A percentile compares a stretch with the other conserved stretches of the same genome.
phyloP scores from a whole-genome alignment of 2,888 invertebrate species.

The Sphaeridia pumilis region DNA sequence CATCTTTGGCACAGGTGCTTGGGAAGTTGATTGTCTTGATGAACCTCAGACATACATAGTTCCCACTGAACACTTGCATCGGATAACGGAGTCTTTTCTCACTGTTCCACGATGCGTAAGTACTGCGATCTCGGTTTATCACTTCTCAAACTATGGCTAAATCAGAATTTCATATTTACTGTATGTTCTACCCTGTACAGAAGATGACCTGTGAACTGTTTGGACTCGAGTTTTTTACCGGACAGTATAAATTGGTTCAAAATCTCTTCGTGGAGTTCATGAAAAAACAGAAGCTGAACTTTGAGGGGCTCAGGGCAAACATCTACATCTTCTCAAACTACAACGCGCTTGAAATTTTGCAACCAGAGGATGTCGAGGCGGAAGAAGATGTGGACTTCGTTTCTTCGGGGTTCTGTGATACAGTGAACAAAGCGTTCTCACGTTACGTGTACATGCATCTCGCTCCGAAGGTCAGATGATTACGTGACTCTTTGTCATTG shows the following conservation, averaged over 20 bases:
- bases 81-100: neutral
- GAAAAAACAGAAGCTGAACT: neutral
- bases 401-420: too few species aligned
- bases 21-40: neutral
- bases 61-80: neutral
- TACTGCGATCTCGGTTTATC: too few species aligned
- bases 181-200: too few species aligned
- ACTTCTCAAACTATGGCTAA: too few species aligned
- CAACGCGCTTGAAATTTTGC: neutral
- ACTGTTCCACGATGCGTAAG: neutral
- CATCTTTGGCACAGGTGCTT: neutral
- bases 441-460: too few species aligned
- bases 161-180: too few species aligned
- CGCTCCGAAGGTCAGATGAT: too few species aligned
- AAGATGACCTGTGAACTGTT: too few species aligned
- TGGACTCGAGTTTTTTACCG: neutral
- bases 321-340: neutral
- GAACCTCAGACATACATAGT: neutral
- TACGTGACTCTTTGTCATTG: too few species aligned
- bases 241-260: neutral
- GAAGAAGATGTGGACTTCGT: too few species aligned
- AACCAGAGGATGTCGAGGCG: too few species aligned
- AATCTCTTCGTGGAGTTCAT: neutral
- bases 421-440: too few species aligned
- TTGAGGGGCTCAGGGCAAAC: neutral